These are phyloP conservation scores for Tipula lateralis DNA, from an alignment of 2,888 invertebrate genomes.

Conservation along the genomic window DNA sequence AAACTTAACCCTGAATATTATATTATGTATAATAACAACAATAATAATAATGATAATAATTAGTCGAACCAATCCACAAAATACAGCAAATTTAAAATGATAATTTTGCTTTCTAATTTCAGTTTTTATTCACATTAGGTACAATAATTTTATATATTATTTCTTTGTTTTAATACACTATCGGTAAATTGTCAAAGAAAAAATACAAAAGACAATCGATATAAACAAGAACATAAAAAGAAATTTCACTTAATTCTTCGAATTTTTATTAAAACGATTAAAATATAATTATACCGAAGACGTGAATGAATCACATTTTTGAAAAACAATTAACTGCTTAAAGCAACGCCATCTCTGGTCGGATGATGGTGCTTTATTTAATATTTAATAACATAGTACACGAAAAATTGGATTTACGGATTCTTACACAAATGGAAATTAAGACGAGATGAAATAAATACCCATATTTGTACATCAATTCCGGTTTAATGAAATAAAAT, in stretches of 20 bases:
- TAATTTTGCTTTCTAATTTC: slow-evolving; percentile 14
- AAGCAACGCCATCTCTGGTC: neutral
- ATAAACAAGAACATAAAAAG: neutral
- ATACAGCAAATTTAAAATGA: neutral
- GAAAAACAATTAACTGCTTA: neutral
- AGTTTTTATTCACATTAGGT: neutral
- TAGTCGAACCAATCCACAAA: neutral
- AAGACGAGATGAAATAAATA: no score
- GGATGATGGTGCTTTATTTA: neutral
- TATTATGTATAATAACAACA: neutral
- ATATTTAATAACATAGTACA: no score
- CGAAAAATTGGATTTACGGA: no score
- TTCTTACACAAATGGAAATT: no score
- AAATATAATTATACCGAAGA: neutral
- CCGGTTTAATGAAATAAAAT: no score
- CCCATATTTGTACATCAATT: no score
- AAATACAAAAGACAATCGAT: neutral
- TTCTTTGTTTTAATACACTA: neutral
- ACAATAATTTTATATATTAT: neutral
- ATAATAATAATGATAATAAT: no score
- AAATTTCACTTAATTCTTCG: slow-evolving; percentile 3
- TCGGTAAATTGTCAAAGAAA: slow-evolving; percentile 11
- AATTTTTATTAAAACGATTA: neutral
- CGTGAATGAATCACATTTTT: neutral
- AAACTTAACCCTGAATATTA: neutral